Conservation (phyloP, 2,888 invertebrate species). For the Acanthosoma haemorrhoidale region DNA sequence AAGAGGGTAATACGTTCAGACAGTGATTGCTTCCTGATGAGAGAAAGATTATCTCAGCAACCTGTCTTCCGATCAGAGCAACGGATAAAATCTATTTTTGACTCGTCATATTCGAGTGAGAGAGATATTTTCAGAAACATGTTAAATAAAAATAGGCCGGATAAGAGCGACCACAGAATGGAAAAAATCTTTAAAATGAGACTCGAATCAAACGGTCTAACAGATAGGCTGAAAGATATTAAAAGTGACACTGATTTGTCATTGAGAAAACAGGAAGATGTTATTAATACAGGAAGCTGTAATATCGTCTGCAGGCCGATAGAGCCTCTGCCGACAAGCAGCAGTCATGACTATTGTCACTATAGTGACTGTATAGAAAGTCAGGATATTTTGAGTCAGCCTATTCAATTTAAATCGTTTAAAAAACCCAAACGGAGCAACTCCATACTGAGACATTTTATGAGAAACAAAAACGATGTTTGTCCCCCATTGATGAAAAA, state of each 20-base stretch:
- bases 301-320: slow-evolving; percentile 37
- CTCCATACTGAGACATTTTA: slow-evolving; percentile 37
- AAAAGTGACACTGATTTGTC: slow-evolving; percentile 37
- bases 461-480: slow-evolving; percentile 24
- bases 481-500: slow-evolving; percentile 20
- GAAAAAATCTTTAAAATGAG: slow-evolving; percentile 8
- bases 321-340: not conserved
- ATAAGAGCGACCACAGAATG: not conserved
- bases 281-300: slow-evolving; percentile 32
- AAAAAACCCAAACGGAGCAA: slow-evolving; percentile 37
- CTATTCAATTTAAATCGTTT: not conserved
- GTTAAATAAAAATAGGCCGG: slow-evolving; percentile 1
- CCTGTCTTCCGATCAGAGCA: slow-evolving; percentile 32
- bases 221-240: slow-evolving; percentile 43
- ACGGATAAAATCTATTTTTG: slow-evolving; percentile 17
- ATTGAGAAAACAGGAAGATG: slow-evolving; percentile 20
- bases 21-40: slow-evolving; percentile 35
- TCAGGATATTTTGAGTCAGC: slow-evolving; percentile 15
- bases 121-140: not conserved
- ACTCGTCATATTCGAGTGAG: not conserved
- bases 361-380: slow-evolving; percentile 3
- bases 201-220: not conserved
- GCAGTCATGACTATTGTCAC: slow-evolving; percentile 4
- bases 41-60: not conserved
- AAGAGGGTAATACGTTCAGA: slow-evolving; percentile 35